Evolutionary conservation across 2,888 invertebrate genomes (phyloP), one percentile per base, ranked within the genome.

Genomic region (Caenorhabditis doughertyi): DNA sequence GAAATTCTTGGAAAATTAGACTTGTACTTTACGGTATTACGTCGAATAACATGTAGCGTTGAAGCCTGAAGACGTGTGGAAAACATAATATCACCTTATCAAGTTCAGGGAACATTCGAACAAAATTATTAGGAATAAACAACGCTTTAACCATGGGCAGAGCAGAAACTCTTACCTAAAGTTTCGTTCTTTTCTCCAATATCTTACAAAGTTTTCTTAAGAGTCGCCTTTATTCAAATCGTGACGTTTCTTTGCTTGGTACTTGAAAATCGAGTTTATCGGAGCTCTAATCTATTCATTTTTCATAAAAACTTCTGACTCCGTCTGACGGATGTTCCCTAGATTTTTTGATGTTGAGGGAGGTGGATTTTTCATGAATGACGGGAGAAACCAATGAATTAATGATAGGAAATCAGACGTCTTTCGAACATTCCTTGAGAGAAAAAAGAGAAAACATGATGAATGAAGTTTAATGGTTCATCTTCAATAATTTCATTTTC

Each of bases 161-260:
- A 47, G n/a, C 44, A 47, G 44, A 47, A 39, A 39, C 2, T 11
- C 44, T 18, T n/a, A n/a, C n/a, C n/a, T n/a, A n/a, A n/a, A n/a
- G n/a, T n/a, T n/a, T n/a, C n/a, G n/a, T n/a, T n/a, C n/a, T n/a
- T n/a, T n/a, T n/a, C n/a, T n/a, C n/a, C n/a, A n/a, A n/a, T n/a
- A n/a, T n/a, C n/a, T n/a, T 11, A 53, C n/a, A 27, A 53, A 53
- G n/a, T 11, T 23, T n/a, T 27, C 11, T 53, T 53, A 1, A 18
- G 68, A 55, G 55, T 56, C 44, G 29, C 44, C 21, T 25, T 23
- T 7, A 3, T 27, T 29, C 70, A 25, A 29, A 8, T 16, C 42
- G 23, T 68, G 70, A 55, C 55, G 70, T 70, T 44, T 70, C 44
- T 47, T 18, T 23, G 8, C 29, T 23, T 68, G 56, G 68, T 27